Evolutionary conservation across 2,113 vertebrate genomes (phyloP).

Genomic region (Propithecus coquereli): DNA sequence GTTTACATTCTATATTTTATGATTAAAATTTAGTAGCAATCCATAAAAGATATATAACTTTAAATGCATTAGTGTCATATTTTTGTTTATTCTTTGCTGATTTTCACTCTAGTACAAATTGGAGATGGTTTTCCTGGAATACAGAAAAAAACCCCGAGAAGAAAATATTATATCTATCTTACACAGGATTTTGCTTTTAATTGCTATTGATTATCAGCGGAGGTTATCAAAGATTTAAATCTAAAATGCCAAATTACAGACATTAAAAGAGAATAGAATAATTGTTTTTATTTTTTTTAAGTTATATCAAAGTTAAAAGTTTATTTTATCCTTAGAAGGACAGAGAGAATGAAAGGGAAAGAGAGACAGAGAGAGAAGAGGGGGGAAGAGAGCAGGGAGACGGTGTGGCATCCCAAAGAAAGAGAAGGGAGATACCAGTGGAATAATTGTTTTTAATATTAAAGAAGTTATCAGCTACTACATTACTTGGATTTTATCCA

Average conservation of each 20-base stretch:
- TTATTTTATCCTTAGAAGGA: no score
- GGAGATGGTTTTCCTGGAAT: neutral
- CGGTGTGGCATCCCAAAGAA: no score
- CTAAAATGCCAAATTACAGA: neutral
- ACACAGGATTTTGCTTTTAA: neutral
- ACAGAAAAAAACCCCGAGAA: neutral
- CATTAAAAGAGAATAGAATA: neutral
- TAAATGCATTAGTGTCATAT: neutral
- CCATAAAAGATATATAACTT: neutral
- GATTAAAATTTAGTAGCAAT: neutral
- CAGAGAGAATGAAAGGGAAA: no score
- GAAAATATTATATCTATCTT: slow-evolving; percentile 21
- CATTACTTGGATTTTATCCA: neutral
- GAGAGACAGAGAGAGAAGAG: no score
- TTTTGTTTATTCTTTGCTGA: neutral
- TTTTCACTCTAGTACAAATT: neutral
- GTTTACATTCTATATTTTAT: neutral
- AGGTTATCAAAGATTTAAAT: neutral
- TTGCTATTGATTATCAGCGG: neutral
- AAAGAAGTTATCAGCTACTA: neutral
- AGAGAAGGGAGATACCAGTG: no score
- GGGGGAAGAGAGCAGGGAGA: no score
- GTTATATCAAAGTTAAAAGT: no score
- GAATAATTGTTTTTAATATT: neutral
- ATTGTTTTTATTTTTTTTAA: neutral